Evolutionary conservation across 2,797 vertebrate species (phyloP).

Genomic region (Anguilla anguilla): DNA sequence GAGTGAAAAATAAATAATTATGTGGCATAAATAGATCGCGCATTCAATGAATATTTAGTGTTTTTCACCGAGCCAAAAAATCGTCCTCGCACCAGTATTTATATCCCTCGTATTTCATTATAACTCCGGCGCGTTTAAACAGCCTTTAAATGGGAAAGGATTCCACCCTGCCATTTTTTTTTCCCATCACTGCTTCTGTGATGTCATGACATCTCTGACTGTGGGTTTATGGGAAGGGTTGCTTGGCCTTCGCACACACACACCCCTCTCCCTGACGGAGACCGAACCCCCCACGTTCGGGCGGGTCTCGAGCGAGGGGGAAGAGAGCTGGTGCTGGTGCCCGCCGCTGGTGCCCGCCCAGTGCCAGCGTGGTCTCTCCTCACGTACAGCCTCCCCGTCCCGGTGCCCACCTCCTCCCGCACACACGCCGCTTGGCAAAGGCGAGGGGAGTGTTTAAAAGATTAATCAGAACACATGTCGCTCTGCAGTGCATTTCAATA

Average conservation of each 20-base stretch:
- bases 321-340: no score
- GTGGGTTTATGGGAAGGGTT: neutral
- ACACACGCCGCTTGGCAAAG: neutral
- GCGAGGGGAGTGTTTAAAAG: neutral
- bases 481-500: neutral
- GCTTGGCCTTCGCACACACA: neutral
- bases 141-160: no score
- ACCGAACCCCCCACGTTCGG: neutral
- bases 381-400: neutral
- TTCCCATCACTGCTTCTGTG: neutral
- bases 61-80: neutral
- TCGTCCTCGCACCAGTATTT: neutral
- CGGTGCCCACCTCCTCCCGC: neutral
- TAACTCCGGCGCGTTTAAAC: neutral
- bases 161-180: no score
- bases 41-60: slow-evolving; percentile 5
- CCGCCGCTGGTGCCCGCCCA: neutral
- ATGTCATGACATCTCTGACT: neutral
- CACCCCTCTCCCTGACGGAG: neutral
- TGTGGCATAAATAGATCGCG: neutral
- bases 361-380: neutral
- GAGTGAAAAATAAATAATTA: neutral
- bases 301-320: neutral
- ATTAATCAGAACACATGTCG: slow-evolving; percentile 21
- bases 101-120: neutral